Conservation (phyloP, 1,140 invertebrate genomes). For the Arion vulgaris region DNA sequence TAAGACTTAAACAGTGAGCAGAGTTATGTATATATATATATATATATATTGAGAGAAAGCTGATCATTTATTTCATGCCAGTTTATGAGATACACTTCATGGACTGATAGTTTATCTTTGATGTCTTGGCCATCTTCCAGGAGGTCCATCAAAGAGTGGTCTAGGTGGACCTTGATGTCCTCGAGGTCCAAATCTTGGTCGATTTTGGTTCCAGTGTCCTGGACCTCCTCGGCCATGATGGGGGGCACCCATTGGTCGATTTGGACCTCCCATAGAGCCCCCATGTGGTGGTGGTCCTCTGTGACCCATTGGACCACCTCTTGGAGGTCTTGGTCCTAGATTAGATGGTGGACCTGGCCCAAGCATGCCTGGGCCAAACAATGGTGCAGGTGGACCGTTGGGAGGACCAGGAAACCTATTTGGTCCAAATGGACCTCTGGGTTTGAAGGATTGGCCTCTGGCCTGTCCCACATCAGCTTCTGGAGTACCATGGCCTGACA, state of each 20-base stretch:
- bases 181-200: conserved; percentile 37
- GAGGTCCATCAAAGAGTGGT: conserved; percentile 32
- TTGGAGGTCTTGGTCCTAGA: conserved; percentile 3
- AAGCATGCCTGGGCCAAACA: conserved; percentile 33
- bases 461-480: conserved; percentile 5
- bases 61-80: background rate
- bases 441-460: conserved; percentile 16
- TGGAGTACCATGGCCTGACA: background rate
- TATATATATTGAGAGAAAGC: no score
- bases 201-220: conserved; percentile 37
- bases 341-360: conserved; percentile 14
- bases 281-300: conserved; percentile 29
- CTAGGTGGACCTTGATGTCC: conserved; percentile 37
- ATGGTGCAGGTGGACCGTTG: conserved; percentile 27
- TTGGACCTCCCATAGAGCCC: conserved; percentile 25
- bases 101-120: conserved; percentile 15
- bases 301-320: background rate
- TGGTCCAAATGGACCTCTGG: conserved; percentile 27
- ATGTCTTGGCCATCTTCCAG: conserved; percentile 37
- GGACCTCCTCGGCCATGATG: conserved; percentile 22
- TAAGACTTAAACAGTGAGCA: no score
- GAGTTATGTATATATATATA: no score
- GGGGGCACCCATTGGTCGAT: conserved; percentile 31
- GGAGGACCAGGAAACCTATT: conserved; percentile 29
- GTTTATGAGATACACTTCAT: background rate